Base-by-base conservation (phyloP, 2,113 vertebrate species). In the Chionis minor region DNA sequence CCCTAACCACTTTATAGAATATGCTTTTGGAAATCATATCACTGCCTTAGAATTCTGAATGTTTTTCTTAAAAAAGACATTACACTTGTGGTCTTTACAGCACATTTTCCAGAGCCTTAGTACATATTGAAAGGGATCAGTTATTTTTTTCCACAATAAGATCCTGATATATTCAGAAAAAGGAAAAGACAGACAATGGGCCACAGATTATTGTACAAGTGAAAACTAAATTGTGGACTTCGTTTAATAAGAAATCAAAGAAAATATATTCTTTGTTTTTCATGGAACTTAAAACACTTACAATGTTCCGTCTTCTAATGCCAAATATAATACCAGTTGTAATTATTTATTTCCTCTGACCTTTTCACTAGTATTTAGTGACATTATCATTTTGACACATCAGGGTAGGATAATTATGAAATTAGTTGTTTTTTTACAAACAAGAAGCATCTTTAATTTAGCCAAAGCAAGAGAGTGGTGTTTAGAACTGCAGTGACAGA, bases 321-420 rank as follows among this genome's bases (percentile, higher is more conserved):
- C 23, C 77, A 91, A 59, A 42, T 47, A 42, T 56, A 88, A 83
- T 86, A 84, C 10, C 18, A 52, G 33, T 44, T 55, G 56, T 55
- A 96, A 84, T 85, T 89, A 65, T 62, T 66, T 91, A 54, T 90
- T 92, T 85, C 33, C 61, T 87, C 62, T 96, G 87, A 96, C 84
- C 84, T 96, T 97, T 97, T 95, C 81, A 72, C 56, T 72, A 77
- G 28, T 85, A 79, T 79, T 72, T 89, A 75, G 73, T 90, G 91
- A 65, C 84, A 91, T 95, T 96, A 92, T 87, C 28, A 91, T 85
- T 96, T 75, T 92, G 73, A 69, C 40, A 91, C 18, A 49, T 81
- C 0, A 0, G 18, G 6, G 14, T 30, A 65, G 27, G n/a, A 59
- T 91, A 91, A 94, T 91, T 91, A 65, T 15, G 52, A 87, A 91